Evolutionary conservation across 2,797 vertebrate genomes (phyloP).

Genomic region (Phoebastria nigripes): DNA sequence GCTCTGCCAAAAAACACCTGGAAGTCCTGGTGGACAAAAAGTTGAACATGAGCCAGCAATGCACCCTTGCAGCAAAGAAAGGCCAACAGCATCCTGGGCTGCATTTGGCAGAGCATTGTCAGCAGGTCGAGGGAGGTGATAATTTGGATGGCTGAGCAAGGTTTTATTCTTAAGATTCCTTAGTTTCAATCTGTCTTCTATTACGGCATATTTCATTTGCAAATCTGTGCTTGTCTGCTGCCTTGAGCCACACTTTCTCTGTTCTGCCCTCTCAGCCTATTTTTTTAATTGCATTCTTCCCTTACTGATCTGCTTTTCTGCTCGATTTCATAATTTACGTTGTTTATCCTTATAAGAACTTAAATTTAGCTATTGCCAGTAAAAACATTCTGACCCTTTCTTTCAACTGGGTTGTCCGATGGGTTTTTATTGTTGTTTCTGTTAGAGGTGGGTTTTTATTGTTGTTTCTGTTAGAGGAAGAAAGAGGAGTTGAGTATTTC

Average conservation of each 20-base stretch:
- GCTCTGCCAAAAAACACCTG: not conserved
- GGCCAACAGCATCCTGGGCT: not conserved
- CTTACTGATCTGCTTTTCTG: not conserved
- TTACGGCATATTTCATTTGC: not conserved
- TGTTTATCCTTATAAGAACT: not conserved
- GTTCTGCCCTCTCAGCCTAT: not conserved
- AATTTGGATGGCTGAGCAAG: not conserved
- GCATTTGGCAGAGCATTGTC: not conserved
- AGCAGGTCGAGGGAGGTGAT: not conserved
- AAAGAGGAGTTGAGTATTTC: not conserved
- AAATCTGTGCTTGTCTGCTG: not conserved
- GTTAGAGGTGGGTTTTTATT: not conserved
- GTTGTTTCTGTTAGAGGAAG: not conserved
- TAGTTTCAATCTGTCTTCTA: not conserved
- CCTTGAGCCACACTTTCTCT: not conserved
- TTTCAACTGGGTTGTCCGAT: not conserved
- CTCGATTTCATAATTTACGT: not conserved
- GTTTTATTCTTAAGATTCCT: not conserved
- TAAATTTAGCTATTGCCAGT: not conserved
- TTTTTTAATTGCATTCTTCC: not conserved
- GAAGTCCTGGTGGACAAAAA: not conserved
- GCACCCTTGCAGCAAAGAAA: not conserved
- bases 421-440: not conserved
- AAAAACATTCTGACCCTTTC: not conserved
- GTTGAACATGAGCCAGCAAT: not conserved